A percentile compares a stretch with the other conserved stretches of the same genome.
Evolutionary conservation across 1,140 invertebrate genomes (phyloP).

Genomic region (Adoxophyes honmai): DNA sequence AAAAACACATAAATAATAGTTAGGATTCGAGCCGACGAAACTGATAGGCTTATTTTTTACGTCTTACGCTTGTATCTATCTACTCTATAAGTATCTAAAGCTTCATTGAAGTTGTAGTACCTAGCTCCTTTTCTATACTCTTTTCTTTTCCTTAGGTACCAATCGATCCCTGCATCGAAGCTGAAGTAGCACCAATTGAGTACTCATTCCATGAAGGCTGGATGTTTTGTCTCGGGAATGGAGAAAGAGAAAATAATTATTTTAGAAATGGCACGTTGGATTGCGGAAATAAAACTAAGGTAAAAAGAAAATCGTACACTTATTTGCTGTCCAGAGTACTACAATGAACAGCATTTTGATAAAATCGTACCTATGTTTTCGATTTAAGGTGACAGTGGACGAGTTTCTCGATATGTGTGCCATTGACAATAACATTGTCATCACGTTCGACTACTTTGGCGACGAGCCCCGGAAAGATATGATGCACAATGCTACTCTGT

Average conservation of each 20-base stretch:
- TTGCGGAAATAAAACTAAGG: slow-evolving; percentile 69
- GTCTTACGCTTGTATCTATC: too few relatives aligned
- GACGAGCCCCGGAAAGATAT: slow-evolving; percentile 68
- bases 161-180: slow-evolving; percentile 65
- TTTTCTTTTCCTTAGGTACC: slow-evolving; percentile 31
- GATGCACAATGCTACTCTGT: slow-evolving; percentile 64
- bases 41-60: too few relatives aligned
- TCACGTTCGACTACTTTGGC: slow-evolving; percentile 67
- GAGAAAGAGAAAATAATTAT: slow-evolving; percentile 67
- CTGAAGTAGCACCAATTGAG: slow-evolving; percentile 63
- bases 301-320: too few relatives aligned
- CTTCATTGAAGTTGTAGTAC: too few relatives aligned
- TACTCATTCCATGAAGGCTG: slow-evolving; percentile 69
- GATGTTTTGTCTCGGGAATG: slow-evolving; percentile 70
- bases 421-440: slow-evolving; percentile 67
- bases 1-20: too few relatives aligned
- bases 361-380: too few relatives aligned
- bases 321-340: too few relatives aligned
- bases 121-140: too few relatives aligned
- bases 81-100: too few relatives aligned
- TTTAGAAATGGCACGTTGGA: slow-evolving; percentile 68
- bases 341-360: too few relatives aligned
- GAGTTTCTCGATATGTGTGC: slow-evolving; percentile 59
- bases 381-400: slow-evolving; percentile 42
- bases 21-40: too few relatives aligned